A percentile compares a stretch with the other conserved stretches of the same genome.
phyloP scores from a whole-genome alignment of 2,113 vertebrate species.

The Clarias batrachus region DNA sequence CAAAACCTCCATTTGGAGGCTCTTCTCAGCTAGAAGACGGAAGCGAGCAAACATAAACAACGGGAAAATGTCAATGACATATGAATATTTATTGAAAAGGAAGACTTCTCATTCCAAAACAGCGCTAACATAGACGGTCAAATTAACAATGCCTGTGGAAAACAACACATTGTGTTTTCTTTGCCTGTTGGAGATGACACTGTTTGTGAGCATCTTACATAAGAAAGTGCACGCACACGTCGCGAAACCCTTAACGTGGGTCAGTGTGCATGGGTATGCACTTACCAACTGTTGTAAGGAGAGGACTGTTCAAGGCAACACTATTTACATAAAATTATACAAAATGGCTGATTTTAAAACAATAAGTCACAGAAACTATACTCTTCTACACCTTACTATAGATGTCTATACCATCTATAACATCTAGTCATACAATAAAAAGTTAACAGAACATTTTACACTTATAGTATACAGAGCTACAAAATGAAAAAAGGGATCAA shows the following conservation, averaged over 20 bases:
- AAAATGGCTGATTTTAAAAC: conserved; percentile 60
- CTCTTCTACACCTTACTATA: conserved; percentile 58
- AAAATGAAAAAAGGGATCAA: conserved; percentile 53
- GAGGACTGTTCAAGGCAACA: conserved; percentile 67
- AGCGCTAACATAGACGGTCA: conserved; percentile 49
- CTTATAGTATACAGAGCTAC: conserved; percentile 66
- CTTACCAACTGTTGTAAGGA: conserved; percentile 42
- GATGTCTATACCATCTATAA: conserved; percentile 53
- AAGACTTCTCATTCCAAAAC: conserved; percentile 74
- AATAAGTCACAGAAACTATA: conserved; percentile 55
- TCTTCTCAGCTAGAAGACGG: conserved; percentile 62
- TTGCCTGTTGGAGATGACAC: conserved; percentile 60
- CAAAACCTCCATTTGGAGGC: conserved; percentile 59
- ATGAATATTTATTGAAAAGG: conserved; percentile 76
- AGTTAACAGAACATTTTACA: conserved; percentile 52
- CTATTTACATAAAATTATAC: conserved; percentile 71
- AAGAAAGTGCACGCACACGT: conserved; percentile 52
- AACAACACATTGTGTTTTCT: conserved; percentile 59
- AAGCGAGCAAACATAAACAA: conserved; percentile 68
- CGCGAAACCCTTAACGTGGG: conserved; percentile 50
- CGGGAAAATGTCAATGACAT: conserved; percentile 65
- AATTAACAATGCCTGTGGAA: conserved; percentile 51
- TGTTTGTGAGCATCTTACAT: conserved; percentile 52
- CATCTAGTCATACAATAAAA: conserved; percentile 55
- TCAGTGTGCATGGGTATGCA: conserved; percentile 53